phyloP scores from a whole-genome alignment of 2,888 invertebrate species.

The Colostygia pectinataria region DNA sequence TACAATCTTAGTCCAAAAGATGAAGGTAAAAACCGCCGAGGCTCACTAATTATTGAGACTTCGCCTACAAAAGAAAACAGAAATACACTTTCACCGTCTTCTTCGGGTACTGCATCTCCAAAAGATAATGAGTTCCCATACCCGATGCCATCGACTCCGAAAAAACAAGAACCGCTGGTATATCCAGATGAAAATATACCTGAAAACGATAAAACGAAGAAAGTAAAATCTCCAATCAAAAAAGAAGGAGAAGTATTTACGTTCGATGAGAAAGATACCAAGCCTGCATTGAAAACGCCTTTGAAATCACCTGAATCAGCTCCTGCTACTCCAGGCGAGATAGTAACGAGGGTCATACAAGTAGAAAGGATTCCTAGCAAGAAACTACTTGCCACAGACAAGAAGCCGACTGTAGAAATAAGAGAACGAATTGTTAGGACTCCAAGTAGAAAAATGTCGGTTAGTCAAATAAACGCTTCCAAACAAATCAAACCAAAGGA shows the following conservation, averaged over 20 bases:
- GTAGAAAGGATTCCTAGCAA: constrained; percentile 73
- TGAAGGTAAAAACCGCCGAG: constrained; percentile 58
- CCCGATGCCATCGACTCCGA: constrained; percentile 59
- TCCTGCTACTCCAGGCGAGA: constrained; percentile 54
- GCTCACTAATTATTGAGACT: constrained; percentile 61
- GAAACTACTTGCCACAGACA: constrained; percentile 61
- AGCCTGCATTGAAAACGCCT: constrained; percentile 42
- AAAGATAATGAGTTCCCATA: constrained; percentile 61
- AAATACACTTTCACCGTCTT: constrained; percentile 57
- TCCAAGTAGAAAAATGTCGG: constrained; percentile 63
- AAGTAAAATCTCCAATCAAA: constrained; percentile 53
- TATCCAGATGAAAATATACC: constrained; percentile 60
- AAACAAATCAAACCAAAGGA: constrained; percentile 54
- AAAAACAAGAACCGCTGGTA: constrained; percentile 65
- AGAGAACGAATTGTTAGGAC: constrained; percentile 73
- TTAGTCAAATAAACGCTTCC: constrained; percentile 39
- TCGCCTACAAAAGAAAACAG: constrained; percentile 43
- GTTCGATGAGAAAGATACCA: constrained; percentile 62
- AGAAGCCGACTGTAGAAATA: constrained; percentile 68
- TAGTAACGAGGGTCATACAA: constrained; percentile 75
- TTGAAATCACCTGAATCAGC: constrained; percentile 49
- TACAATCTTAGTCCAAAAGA: constrained; percentile 72
- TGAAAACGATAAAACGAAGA: constrained; percentile 38
- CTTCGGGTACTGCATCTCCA: constrained; percentile 57
- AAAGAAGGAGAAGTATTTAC: constrained; percentile 55